Evolutionary conservation across 2,113 vertebrate genomes (phyloP), one percentile per base, ranked within the genome.

Genomic region (Ascaphus truei): DNA sequence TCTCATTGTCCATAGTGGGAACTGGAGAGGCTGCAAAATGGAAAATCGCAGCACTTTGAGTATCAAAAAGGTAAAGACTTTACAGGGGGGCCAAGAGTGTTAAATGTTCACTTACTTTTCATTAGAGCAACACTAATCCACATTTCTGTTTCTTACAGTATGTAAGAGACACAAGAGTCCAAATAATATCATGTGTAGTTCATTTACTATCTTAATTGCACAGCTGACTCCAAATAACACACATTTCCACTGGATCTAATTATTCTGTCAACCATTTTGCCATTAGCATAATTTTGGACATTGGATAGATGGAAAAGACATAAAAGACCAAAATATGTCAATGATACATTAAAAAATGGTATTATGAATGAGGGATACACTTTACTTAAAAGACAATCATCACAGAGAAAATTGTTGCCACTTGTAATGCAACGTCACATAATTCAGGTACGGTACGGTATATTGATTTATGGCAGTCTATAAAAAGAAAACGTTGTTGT

Each of bases 401-500:
- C 8, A 27, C 29, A 33, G 62, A 69, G 29, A 72, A 68, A 73
- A 33, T n/a, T 2, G 30, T 8, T 15, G 5, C 15, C 12, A 39
- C 41, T 57, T 33, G 22, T 57, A 47, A 47, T 34, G 52, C n/a
- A 57, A 13, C 29, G 55, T 13, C 59, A 5, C 4, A 47, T 37
- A 62, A 1, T 5, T 25, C 7, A 25, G 53, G 18, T n/a, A n/a
- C n/a, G n/a, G n/a, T n/a, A n/a, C n/a, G n/a, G n/a, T 3, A 2
- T 1, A 4, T 12, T 66, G 23, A 37, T 78, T 74, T 72, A 73
- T 22, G 55, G 55, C 34, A 74, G n/a, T 15, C 36, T 0, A 0
- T 31, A 51, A 63, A 71, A 67, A 20, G 45, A 72, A 69, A 57
- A 71, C 4, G 15, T 0, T 0, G 15, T 51, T 57, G 52, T 76